Conservation (phyloP, 35 echinoderm and acorn worm genomes). For the Heliocidaris tuberculata region DNA sequence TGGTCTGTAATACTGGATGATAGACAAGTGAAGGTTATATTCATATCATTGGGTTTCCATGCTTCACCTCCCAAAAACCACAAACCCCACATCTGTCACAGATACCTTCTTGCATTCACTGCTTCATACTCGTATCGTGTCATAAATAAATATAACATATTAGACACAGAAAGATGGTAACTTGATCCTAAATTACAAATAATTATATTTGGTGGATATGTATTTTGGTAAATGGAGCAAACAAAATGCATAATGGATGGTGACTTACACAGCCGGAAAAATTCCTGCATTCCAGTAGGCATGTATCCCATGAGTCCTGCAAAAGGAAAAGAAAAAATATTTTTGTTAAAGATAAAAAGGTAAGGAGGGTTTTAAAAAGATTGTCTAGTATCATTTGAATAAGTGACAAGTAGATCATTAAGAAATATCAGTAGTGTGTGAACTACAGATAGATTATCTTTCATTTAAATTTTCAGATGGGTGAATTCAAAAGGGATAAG, state of each 20-base stretch:
- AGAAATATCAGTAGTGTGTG: no score
- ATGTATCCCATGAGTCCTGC: not conserved
- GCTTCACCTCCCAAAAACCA: not conserved
- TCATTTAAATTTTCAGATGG: no score
- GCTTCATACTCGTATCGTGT: not conserved
- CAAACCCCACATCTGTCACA: not conserved
- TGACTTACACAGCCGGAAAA: not conserved
- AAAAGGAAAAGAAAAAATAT: not conserved
- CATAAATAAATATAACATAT: not conserved
- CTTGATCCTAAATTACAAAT: not conserved
- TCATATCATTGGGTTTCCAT: not conserved
- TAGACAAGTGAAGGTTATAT: not conserved
- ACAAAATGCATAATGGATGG: not conserved
- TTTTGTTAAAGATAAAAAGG: not conserved
- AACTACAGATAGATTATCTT: no score
- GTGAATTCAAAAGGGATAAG: no score
- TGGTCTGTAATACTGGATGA: not conserved
- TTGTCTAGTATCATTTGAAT: no score
- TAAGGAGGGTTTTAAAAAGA: no score
- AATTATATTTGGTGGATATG: not conserved
- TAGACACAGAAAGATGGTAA: not conserved
- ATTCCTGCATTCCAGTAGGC: not conserved
- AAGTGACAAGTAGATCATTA: no score
- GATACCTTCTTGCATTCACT: not conserved
- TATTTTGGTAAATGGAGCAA: slow-evolving; percentile 9